A percentile compares a stretch with the other conserved stretches of the same genome.
phyloP scores from a whole-genome alignment of 2,113 vertebrate genomes.

The Steatornis caripensis region DNA sequence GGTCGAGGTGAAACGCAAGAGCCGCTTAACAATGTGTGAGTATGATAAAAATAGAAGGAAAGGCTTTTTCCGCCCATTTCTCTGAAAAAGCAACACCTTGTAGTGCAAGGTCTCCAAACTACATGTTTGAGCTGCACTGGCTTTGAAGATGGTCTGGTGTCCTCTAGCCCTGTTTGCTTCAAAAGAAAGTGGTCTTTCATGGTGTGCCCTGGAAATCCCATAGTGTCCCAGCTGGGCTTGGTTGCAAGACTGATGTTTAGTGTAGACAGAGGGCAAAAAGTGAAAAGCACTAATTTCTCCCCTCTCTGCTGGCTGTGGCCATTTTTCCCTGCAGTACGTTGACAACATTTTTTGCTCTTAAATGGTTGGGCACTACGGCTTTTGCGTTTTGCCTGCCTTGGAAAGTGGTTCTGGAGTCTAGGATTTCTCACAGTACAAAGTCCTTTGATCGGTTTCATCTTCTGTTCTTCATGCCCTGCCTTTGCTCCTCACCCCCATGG shows the following conservation, averaged over 20 bases:
- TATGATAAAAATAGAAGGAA: neutral
- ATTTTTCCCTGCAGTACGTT: neutral
- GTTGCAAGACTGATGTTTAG: neutral
- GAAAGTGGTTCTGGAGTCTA: neutral
- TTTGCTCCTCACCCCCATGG: neutral
- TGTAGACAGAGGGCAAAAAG: neutral
- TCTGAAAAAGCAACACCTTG: neutral
- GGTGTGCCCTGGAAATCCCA: neutral
- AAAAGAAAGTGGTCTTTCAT: neutral
- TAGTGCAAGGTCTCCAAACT: neutral
- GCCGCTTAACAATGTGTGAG: neutral
- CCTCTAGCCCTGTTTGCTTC: neutral
- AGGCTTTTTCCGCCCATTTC: neutral
- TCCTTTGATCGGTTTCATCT: neutral
- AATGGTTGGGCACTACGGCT: neutral
- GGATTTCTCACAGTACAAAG: neutral
- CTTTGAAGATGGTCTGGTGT: neutral
- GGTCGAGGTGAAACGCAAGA: neutral
- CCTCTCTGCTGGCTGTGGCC: neutral
- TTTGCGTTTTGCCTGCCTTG: neutral
- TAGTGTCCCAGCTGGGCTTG: neutral
- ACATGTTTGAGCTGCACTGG: neutral
- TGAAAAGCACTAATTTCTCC: neutral
- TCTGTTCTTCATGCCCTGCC: neutral
- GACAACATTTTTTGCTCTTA: neutral